Conservation (phyloP, 2,888 invertebrate species). For the Stenolophus ochropezus region DNA sequence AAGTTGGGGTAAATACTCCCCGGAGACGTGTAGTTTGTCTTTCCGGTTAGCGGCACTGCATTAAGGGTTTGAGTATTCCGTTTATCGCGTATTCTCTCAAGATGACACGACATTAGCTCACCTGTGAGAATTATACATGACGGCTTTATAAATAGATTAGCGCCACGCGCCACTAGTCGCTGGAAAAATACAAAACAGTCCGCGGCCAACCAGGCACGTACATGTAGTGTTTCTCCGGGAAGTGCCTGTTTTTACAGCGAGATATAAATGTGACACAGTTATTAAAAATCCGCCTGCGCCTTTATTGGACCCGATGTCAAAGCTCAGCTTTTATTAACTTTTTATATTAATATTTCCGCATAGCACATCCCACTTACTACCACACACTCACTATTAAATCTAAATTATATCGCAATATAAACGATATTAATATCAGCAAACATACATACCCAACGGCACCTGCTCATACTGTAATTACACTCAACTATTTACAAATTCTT, state of each 20-base stretch:
- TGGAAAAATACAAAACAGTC: no score
- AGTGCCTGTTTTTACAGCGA: conserved; percentile 17
- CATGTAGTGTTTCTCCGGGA: not conserved
- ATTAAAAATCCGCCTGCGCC: conserved; percentile 50
- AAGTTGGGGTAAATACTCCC: not conserved
- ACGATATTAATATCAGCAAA: not conserved
- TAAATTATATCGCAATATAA: not conserved
- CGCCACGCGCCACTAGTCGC: not conserved
- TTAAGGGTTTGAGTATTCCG: not conserved
- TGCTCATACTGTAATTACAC: no score
- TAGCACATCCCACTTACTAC: not conserved
- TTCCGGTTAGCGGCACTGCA: not conserved
- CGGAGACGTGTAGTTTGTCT: not conserved
- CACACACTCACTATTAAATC: not conserved
- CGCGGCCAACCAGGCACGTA: no score
- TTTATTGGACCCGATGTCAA: conserved; percentile 49
- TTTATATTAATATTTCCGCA: conserved; percentile 54
- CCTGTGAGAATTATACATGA: not conserved
- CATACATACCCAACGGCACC: not conserved
- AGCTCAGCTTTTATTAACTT: conserved; percentile 56
- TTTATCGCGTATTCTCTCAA: not conserved
- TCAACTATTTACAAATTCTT: no score
- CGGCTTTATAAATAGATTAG: not conserved
- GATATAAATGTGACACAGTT: conserved; percentile 55
- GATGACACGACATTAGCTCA: not conserved